A percentile compares a stretch with the other conserved stretches of the same genome.
Conservation (phyloP, 2,888 invertebrate genomes). For the Aradus depressus region DNA sequence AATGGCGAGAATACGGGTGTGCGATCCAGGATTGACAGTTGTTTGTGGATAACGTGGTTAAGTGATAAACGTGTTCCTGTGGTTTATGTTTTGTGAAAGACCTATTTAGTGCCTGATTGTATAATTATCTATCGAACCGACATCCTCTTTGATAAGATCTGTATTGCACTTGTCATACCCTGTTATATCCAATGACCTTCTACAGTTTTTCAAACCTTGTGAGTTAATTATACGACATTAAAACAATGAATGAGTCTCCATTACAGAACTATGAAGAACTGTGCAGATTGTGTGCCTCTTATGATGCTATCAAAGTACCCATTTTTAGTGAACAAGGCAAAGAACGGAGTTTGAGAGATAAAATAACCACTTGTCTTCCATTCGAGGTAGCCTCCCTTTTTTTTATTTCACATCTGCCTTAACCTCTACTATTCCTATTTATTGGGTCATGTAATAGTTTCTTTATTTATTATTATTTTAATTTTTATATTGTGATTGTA, state of each 20-base stretch:
- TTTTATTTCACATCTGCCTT: too few relatives aligned
- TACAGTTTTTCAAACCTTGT: not conserved
- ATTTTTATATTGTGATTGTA: slow-evolving; percentile 27
- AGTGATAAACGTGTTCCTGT: too few relatives aligned
- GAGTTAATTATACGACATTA: not conserved
- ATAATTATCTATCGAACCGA: not conserved
- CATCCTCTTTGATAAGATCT: not conserved
- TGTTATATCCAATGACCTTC: too few relatives aligned
- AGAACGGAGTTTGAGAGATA: slow-evolving; percentile 39
- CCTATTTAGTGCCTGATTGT: not conserved
- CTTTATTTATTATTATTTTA: not conserved
- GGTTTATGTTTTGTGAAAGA: too few relatives aligned
- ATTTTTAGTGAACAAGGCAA: slow-evolving; percentile 40
- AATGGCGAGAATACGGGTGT: slow-evolving; percentile 11
- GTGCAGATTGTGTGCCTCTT: slow-evolving; percentile 41
- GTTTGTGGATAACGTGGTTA: too few relatives aligned
- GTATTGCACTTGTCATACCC: too few relatives aligned
- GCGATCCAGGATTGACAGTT: too few relatives aligned
- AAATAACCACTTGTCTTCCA: slow-evolving; percentile 40
- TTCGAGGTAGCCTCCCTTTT: slow-evolving; percentile 37
- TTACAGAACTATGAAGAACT: slow-evolving; percentile 37
- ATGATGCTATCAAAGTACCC: slow-evolving; percentile 40
- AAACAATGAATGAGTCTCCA: slow-evolving; percentile 2
- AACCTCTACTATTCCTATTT: too few relatives aligned
- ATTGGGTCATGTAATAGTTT: not conserved